Conservation (phyloP, 2,888 invertebrate genomes). For the Didymodactylos carnosus region DNA sequence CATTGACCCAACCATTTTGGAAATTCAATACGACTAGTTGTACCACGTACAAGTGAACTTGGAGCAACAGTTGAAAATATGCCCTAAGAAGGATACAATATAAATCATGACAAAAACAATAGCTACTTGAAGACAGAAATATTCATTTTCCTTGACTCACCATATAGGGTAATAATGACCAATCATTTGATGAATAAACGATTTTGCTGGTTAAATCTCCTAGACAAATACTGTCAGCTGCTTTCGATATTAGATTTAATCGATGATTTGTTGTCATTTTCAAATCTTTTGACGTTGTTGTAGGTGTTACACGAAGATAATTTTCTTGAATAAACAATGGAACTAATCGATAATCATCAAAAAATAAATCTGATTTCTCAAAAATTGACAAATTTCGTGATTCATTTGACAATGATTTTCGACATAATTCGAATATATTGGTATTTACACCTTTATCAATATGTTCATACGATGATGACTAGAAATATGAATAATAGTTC, state of each 20-base stretch:
- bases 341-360: slow-evolving; percentile 84
- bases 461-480: too few relatives aligned
- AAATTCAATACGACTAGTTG: slow-evolving; percentile 62
- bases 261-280: slow-evolving; percentile 30
- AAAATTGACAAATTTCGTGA: slow-evolving; percentile 43
- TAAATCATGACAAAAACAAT: slow-evolving; percentile 51
- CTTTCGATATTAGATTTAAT: slow-evolving; percentile 49
- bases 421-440: slow-evolving; percentile 80
- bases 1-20: slow-evolving; percentile 90
- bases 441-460: slow-evolving; percentile 33
- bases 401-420: slow-evolving; percentile 70
- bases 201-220: slow-evolving; percentile 44
- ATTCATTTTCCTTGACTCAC: too few relatives aligned
- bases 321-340: slow-evolving; percentile 95
- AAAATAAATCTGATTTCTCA: slow-evolving; percentile 75
- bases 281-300: slow-evolving; percentile 21
- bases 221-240: slow-evolving; percentile 63
- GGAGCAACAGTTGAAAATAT: neutral
- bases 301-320: slow-evolving; percentile 45
- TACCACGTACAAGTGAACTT: slow-evolving; percentile 47
- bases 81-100: slow-evolving; percentile 52
- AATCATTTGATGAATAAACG: neutral
- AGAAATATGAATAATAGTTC: too few relatives aligned
- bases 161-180: neutral
- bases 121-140: too few relatives aligned